These are phyloP conservation scores for Phalacrocorax brasilianus DNA, from an alignment of 2,113 vertebrate species.

Conservation along the genomic window DNA sequence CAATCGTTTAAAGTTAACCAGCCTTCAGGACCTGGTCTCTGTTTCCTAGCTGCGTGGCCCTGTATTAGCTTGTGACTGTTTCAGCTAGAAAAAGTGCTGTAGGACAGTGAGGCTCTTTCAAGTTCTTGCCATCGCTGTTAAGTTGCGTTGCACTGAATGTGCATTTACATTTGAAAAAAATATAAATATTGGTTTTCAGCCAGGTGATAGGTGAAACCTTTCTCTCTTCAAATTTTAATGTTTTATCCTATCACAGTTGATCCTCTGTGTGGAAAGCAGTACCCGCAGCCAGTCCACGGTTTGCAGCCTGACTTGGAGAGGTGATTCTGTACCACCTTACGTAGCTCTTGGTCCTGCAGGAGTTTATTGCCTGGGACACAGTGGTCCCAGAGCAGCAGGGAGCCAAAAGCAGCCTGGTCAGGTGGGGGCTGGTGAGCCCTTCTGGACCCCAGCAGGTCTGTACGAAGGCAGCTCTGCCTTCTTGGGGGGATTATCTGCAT, in stretches of 20 bases:
- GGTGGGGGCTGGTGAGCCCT: not conserved
- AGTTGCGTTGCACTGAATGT: not conserved
- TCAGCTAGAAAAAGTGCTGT: not conserved
- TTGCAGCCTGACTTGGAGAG: not conserved
- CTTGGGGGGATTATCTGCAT: not conserved
- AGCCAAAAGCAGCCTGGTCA: not conserved
- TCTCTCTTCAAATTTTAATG: not conserved
- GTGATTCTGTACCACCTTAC: not conserved
- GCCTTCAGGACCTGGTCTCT: not conserved
- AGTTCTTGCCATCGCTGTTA: not conserved
- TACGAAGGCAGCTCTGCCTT: not conserved
- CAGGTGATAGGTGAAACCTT: not conserved
- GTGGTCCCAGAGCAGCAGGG: not conserved
- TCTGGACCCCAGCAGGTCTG: not conserved
- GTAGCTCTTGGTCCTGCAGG: not conserved
- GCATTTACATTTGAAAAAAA: not conserved
- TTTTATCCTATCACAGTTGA: not conserved
- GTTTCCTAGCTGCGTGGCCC: not conserved
- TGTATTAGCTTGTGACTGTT: not conserved
- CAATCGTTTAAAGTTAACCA: not conserved
- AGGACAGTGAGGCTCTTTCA: not conserved
- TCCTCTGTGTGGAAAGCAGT: not conserved
- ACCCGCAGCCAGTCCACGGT: fast-evolving
- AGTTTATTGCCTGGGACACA: not conserved
- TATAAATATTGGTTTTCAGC: fast-evolving